phyloP scores from a whole-genome alignment of 2,113 vertebrate species.

The Elephas maximus region DNA sequence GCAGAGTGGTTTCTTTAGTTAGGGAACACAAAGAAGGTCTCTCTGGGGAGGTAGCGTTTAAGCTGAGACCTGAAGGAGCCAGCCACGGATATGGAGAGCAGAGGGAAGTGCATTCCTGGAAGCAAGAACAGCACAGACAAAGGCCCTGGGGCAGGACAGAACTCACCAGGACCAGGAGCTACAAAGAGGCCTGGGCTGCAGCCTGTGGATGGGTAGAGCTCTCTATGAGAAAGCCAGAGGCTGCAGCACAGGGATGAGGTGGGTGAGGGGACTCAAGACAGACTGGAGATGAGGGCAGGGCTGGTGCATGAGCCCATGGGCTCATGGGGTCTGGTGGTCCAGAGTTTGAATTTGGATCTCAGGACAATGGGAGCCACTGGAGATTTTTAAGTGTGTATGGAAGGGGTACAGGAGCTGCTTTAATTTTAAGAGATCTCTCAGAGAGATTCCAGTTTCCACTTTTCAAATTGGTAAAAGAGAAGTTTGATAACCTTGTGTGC shows the following conservation, averaged over 20 bases:
- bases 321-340: rapidly evolving
- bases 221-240: neutral
- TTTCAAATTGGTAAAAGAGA: slow-evolving; percentile 11
- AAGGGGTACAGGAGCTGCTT: neutral
- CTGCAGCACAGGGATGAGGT: neutral
- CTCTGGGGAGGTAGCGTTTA: neutral
- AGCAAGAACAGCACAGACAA: neutral
- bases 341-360: neutral
- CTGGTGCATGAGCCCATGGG: neutral
- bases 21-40: neutral
- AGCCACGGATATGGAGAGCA: neutral
- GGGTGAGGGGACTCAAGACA: neutral
- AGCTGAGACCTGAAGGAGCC: neutral
- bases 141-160: neutral
- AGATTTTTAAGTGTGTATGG: neutral
- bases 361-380: neutral
- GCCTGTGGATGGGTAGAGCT: neutral
- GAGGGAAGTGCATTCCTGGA: neutral
- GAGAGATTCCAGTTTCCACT: neutral
- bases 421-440: slow-evolving; percentile 32
- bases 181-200: neutral
- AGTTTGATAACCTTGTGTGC: neutral
- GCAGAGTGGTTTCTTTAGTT: neutral
- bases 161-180: neutral
- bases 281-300: neutral